Percentiles rank a stretch among this genome's conserved stretches.
These are phyloP conservation scores for Lamprotornis superbus DNA, from an alignment of 2,113 vertebrate species.

Conservation along the genomic window DNA sequence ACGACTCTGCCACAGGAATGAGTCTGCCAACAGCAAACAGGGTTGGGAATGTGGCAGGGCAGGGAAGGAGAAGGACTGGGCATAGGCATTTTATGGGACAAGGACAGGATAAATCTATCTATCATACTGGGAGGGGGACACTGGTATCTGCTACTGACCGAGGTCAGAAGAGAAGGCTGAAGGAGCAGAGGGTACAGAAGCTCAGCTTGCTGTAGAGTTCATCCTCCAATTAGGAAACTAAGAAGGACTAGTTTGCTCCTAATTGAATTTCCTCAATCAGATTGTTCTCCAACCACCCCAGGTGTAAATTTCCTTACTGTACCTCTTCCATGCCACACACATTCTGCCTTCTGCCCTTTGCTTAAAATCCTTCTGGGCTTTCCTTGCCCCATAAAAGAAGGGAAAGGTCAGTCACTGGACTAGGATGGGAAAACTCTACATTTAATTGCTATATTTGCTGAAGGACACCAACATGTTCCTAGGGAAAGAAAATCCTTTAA, in stretches of 20 bases:
- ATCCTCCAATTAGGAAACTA: not conserved
- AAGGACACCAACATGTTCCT: not conserved
- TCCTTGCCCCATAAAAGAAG: not conserved
- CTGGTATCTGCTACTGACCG: not conserved
- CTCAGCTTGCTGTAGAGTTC: not conserved
- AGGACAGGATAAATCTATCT: not conserved
- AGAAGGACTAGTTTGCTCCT: not conserved
- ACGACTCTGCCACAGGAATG: not conserved
- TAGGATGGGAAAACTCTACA: not conserved
- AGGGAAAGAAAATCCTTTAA: not conserved
- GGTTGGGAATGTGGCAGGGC: not conserved
- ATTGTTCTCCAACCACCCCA: not conserved
- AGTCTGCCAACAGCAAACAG: not conserved
- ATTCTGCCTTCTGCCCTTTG: not conserved
- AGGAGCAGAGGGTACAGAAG: not conserved
- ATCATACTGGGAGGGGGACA: not conserved
- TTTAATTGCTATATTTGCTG: not conserved
- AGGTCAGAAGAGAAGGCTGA: not conserved
- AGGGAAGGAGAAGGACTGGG: not conserved
- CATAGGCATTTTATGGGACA: not conserved
- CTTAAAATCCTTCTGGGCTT: not conserved
- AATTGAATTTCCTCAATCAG: not conserved
- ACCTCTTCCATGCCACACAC: not conserved
- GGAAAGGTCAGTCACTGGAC: not conserved
- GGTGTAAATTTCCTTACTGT: not conserved